These are phyloP conservation scores for Dendropsophus ebraccatus DNA, from an alignment of 2,113 vertebrate genomes.

Conservation along the genomic window DNA sequence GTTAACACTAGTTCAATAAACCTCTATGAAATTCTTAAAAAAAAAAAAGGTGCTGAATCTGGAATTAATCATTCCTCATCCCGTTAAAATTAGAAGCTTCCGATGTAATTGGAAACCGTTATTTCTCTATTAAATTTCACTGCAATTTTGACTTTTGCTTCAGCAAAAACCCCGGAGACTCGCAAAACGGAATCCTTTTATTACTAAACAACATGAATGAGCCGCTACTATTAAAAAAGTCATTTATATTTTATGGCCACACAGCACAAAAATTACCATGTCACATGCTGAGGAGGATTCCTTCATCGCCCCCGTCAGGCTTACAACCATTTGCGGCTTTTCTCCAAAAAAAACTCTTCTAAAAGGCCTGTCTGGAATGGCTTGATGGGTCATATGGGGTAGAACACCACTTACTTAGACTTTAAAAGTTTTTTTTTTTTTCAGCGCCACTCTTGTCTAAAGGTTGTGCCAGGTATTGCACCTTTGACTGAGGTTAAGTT, in stretches of 20 bases:
- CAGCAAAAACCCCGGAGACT: conserved; percentile 35
- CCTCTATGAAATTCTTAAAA: background rate
- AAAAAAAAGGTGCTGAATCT: background rate
- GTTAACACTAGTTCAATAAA: background rate
- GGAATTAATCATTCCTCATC: conserved; percentile 39
- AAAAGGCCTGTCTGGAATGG: background rate
- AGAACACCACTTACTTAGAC: too few relatives aligned
- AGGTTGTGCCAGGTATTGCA: background rate
- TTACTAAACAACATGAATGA: conserved; percentile 43
- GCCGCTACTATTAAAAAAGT: conserved; percentile 52
- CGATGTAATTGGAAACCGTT: conserved; percentile 43
- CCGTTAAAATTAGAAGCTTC: conserved; percentile 44
- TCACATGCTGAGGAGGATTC: conserved; percentile 11
- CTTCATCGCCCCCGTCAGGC: too few relatives aligned
- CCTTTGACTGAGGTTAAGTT: background rate
- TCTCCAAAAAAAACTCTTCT: too few relatives aligned
- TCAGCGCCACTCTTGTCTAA: background rate
- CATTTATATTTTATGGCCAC: conserved; percentile 50
- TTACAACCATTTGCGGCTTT: background rate
- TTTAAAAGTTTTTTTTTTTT: too few relatives aligned
- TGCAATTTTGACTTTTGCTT: conserved; percentile 53
- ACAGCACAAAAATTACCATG: conserved; percentile 25
- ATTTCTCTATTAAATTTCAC: conserved; percentile 48
- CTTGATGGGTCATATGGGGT: background rate
- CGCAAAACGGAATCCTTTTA: conserved; percentile 45